phyloP scores from a whole-genome alignment of 2,113 vertebrate genomes.

The Rhodinocichla rosea region DNA sequence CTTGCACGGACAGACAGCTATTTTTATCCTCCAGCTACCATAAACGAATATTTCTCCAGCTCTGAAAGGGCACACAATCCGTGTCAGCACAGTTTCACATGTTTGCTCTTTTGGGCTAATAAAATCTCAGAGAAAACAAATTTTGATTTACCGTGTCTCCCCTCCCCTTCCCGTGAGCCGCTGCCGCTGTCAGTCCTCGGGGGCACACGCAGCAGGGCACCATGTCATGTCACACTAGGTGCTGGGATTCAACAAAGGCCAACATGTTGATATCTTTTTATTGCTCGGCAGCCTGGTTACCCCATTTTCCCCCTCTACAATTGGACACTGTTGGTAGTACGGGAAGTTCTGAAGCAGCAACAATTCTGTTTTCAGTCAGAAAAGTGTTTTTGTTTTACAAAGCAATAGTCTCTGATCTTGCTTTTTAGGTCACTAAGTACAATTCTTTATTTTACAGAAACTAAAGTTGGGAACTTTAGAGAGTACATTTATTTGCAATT shows the following conservation, averaged over 20 bases:
- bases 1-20: fast-evolving
- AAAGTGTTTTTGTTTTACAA: neutral
- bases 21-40: neutral
- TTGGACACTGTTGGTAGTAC: neutral
- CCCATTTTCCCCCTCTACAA: slow-evolving; percentile 8
- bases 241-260: slow-evolving; percentile 69
- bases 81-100: neutral
- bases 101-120: slow-evolving; percentile 10
- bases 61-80: neutral
- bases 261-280: slow-evolving; percentile 76
- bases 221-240: slow-evolving; percentile 74
- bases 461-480: neutral
- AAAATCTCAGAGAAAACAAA: slow-evolving; percentile 50
- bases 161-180: slow-evolving; percentile 38
- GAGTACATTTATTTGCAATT: neutral
- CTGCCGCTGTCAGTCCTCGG: slow-evolving; percentile 49
- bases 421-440: neutral
- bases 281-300: slow-evolving; percentile 57
- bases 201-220: slow-evolving; percentile 66
- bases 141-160: slow-evolving; percentile 33
- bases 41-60: neutral
- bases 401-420: neutral
- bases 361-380: neutral
- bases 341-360: neutral
- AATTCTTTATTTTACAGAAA: neutral